Percentiles rank a stretch among this genome's conserved stretches.
These are phyloP conservation scores for Apistogramma diplotaenia DNA, from an alignment of 2,113 vertebrate species.

Conservation along the genomic window DNA sequence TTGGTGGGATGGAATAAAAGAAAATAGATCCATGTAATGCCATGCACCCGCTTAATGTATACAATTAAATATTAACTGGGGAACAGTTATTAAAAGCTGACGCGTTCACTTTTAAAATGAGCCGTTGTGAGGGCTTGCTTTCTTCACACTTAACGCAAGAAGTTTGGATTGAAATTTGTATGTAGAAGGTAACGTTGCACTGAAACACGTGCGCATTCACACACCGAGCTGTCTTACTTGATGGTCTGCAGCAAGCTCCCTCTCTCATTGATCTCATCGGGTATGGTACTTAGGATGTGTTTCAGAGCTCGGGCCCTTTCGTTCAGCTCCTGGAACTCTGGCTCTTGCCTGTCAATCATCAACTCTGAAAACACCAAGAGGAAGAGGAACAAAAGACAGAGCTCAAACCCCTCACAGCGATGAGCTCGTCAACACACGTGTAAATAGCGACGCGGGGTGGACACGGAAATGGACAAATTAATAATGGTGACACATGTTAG, in stretches of 20 bases:
- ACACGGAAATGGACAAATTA: conserved; percentile 12
- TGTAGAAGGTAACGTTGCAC: neutral
- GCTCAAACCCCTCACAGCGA: neutral
- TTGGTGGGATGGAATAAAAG: neutral
- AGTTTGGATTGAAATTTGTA: neutral
- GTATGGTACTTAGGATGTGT: conserved; percentile 94
- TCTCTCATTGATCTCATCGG: conserved; percentile 94
- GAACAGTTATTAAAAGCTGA: neutral
- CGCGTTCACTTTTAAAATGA: neutral
- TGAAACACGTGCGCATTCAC: neutral
- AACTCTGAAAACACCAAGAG: conserved; percentile 80
- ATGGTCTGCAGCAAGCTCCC: conserved; percentile 92
- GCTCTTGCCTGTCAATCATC: conserved; percentile 90
- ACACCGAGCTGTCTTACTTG: conserved; percentile 80
- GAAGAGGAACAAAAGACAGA: conserved; percentile 20
- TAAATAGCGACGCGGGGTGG: neutral
- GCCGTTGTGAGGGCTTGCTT: neutral
- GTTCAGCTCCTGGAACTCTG: conserved; percentile 95
- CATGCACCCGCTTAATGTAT: neutral
- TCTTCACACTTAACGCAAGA: neutral
- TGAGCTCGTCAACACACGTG: neutral
- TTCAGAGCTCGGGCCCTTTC: conserved; percentile 92
- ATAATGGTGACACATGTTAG: neutral
- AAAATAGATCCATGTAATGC: neutral
- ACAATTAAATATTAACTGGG: neutral